phyloP scores from a whole-genome alignment of 2,797 vertebrate species.

The Bradypodion pumilum region DNA sequence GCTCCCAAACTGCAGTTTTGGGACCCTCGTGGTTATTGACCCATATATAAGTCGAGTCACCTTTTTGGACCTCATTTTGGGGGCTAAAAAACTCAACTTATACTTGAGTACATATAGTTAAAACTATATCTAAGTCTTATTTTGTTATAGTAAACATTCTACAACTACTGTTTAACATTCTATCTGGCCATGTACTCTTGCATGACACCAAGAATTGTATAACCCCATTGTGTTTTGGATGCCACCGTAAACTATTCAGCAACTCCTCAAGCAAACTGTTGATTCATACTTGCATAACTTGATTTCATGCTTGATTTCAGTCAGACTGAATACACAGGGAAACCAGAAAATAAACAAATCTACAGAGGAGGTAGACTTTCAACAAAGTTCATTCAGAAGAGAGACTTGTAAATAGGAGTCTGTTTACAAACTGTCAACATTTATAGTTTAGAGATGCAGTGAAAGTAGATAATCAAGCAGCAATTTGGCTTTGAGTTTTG shows the following conservation, averaged over 20 bases:
- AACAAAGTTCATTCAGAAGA: slow-evolving; percentile 14
- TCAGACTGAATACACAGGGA: slow-evolving; percentile 4
- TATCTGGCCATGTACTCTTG: neutral
- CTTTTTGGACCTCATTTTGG: too few species aligned
- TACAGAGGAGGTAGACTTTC: neutral
- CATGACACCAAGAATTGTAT: neutral
- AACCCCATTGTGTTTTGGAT: slow-evolving; percentile 1
- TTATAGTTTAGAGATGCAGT: slow-evolving; percentile 20
- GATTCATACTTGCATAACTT: slow-evolving; percentile 33
- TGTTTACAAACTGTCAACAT: slow-evolving; percentile 13
- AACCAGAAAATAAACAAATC: neutral
- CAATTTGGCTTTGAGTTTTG: slow-evolving; percentile 4
- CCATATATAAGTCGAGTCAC: too few species aligned
- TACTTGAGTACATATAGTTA: too few species aligned
- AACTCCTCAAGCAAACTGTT: slow-evolving; percentile 7
- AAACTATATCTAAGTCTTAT: neutral
- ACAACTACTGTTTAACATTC: neutral
- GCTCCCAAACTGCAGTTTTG: too few species aligned
- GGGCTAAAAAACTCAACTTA: too few species aligned
- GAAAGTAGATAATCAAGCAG: slow-evolving; percentile 13
- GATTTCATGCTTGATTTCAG: slow-evolving; percentile 8
- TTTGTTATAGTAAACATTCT: neutral
- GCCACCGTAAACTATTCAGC: neutral
- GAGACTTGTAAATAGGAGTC: slow-evolving; percentile 3
- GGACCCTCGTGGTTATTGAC: too few species aligned